Conservation (phyloP, 2,888 invertebrate species). For the Metopia argyrocephala region DNA sequence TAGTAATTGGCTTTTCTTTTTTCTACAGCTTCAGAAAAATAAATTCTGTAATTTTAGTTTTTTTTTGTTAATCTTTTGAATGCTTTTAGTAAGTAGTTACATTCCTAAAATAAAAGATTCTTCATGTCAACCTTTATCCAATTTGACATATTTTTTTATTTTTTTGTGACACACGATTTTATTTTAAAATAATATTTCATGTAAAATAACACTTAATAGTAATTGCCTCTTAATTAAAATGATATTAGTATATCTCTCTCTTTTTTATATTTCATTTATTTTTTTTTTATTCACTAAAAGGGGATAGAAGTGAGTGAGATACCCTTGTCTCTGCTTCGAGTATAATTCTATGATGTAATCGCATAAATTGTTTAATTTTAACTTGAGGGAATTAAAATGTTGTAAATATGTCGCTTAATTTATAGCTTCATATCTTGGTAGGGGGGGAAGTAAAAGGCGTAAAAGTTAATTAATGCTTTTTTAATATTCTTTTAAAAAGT, state of each 20-base stretch:
- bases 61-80: too few relatives aligned
- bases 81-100: too few relatives aligned
- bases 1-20: too few relatives aligned
- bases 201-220: background rate
- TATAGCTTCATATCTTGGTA: background rate
- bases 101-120: too few relatives aligned
- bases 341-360: background rate
- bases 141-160: background rate
- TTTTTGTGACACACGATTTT: too few relatives aligned
- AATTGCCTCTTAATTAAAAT: constrained; percentile 22
- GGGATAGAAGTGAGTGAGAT: too few relatives aligned
- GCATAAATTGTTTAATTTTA: background rate
- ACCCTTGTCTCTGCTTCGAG: too few relatives aligned
- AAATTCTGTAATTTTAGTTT: too few relatives aligned
- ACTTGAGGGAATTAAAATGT: background rate
- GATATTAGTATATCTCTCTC: background rate
- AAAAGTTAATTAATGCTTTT: constrained; percentile 10
- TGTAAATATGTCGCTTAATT: background rate
- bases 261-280: too few relatives aligned
- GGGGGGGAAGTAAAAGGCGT: background rate
- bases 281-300: too few relatives aligned
- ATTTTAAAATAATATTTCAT: background rate
- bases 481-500: background rate
- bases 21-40: too few relatives aligned
- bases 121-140: background rate